Evolutionary conservation across 2,113 vertebrate genomes (phyloP).

Genomic region (Lasiurus borealis): DNA sequence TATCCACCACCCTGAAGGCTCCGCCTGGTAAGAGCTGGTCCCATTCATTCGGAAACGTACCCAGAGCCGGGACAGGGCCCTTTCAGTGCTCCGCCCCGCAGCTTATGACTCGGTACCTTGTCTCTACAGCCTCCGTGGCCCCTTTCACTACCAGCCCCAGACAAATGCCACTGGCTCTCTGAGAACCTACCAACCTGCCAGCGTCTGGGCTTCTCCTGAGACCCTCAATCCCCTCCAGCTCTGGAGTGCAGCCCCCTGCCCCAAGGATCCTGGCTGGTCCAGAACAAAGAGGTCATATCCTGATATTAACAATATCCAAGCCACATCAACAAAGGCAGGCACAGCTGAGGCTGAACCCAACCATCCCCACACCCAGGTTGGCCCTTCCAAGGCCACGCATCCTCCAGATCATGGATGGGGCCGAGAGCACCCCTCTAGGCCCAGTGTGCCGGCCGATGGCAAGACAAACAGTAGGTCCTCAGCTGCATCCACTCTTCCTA

Average conservation of each 20-base stretch:
- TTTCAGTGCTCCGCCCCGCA: fast-evolving
- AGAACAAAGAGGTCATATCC: not conserved
- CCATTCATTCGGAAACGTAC: fast-evolving
- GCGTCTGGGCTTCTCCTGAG: not conserved
- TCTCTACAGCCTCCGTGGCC: not conserved
- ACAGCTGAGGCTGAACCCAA: not conserved
- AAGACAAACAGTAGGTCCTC: not conserved
- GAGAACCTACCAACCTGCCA: not conserved
- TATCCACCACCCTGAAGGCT: not conserved
- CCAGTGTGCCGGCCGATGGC: not conserved
- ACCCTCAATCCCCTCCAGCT: not conserved
- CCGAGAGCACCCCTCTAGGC: not conserved
- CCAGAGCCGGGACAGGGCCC: not conserved
- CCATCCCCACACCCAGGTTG: not conserved
- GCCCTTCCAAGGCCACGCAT: not conserved
- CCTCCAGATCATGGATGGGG: not conserved
- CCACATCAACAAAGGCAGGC: not conserved
- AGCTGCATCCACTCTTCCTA: fast-evolving
- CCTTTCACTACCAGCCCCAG: not conserved
- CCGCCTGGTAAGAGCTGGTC: fast-evolving
- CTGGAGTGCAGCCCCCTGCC: not conserved
- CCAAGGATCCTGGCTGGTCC: not conserved
- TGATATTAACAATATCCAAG: too few species aligned
- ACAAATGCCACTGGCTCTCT: not conserved
- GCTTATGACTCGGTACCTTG: fast-evolving